phyloP scores from a whole-genome alignment of 2,797 vertebrate genomes.

The Hafferia zeledoni region DNA sequence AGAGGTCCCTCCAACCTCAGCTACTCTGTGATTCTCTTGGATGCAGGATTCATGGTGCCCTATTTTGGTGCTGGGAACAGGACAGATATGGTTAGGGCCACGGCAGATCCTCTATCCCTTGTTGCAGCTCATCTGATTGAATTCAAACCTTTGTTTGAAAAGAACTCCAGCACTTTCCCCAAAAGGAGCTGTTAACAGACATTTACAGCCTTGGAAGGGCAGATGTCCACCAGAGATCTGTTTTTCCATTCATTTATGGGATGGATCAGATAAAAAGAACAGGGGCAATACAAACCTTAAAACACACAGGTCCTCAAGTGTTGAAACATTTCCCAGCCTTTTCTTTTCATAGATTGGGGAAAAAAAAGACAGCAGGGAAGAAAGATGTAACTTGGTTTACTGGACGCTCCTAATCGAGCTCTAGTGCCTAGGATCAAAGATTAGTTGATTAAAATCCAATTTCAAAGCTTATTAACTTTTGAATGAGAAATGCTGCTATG shows the following conservation, averaged over 20 bases:
- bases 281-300: neutral
- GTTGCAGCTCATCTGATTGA: neutral
- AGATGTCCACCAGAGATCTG: neutral
- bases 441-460: conserved; percentile 73
- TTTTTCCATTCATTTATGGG: neutral
- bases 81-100: neutral
- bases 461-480: conserved; percentile 75
- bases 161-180: neutral
- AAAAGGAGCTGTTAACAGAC: neutral
- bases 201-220: neutral
- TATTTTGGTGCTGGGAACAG: neutral
- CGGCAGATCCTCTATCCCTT: neutral
- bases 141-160: neutral
- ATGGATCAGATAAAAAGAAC: neutral
- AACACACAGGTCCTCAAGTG: neutral
- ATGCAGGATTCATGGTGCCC: neutral
- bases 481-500: conserved; percentile 66
- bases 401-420: conserved; percentile 46
- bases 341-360: neutral
- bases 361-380: neutral
- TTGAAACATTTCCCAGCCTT: neutral
- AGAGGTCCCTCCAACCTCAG: neutral
- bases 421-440: conserved; percentile 56
- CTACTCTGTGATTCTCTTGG: neutral
- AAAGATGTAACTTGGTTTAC: conserved; percentile 59